Conservation (phyloP, 2,113 vertebrate genomes). For the Thunnus thynnus region DNA sequence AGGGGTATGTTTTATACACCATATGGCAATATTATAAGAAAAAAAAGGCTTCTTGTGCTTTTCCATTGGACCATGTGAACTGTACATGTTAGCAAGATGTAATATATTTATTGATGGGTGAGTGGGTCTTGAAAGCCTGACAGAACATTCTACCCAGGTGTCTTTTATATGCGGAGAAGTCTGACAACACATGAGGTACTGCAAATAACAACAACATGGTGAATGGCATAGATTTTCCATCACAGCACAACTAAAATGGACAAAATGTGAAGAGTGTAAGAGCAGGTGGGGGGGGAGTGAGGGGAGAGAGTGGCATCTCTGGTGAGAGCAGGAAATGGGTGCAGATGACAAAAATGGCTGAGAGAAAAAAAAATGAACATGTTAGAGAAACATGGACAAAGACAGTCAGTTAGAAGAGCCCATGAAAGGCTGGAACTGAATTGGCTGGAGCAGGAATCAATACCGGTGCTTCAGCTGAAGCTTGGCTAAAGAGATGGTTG, state of each 20-base stretch:
- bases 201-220: conserved; percentile 66
- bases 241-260: conserved; percentile 59
- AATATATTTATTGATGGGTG: conserved; percentile 47
- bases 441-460: conserved; percentile 62
- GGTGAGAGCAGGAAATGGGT: conserved; percentile 68
- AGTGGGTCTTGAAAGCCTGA: conserved; percentile 53
- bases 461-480: conserved; percentile 64
- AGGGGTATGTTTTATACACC: conserved; percentile 74
- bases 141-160: conserved; percentile 34
- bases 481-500: conserved; percentile 43
- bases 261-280: conserved; percentile 69
- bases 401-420: conserved; percentile 48
- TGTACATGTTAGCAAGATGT: conserved; percentile 23
- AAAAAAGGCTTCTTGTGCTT: conserved; percentile 67
- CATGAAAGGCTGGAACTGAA: conserved; percentile 67
- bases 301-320: conserved; percentile 8
- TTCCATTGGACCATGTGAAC: conserved; percentile 41
- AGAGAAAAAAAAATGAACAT: conserved; percentile 31
- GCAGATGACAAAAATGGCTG: conserved; percentile 63
- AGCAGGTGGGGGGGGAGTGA: conserved; percentile 1
- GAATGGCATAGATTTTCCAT: conserved; percentile 70
- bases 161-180: conserved; percentile 54
- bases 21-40: conserved; percentile 82
- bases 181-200: conserved; percentile 42
- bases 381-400: conserved; percentile 52